phyloP scores from a whole-genome alignment of 1,140 invertebrate species.

The Zaprionus taronus region DNA sequence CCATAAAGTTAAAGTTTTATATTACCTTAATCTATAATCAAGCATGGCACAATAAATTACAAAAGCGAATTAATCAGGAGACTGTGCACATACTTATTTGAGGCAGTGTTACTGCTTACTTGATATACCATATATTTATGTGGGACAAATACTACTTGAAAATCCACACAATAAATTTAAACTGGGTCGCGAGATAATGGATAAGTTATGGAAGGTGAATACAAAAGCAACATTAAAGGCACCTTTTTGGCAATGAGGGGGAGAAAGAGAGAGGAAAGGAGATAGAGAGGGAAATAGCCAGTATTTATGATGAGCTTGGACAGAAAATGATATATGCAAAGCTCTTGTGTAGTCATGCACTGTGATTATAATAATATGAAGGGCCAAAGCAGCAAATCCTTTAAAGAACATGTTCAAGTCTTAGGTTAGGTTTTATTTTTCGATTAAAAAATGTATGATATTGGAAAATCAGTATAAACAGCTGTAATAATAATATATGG shows the following conservation, averaged over 20 bases:
- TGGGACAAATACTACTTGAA: background rate
- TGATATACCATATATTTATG: background rate
- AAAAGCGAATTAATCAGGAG: background rate
- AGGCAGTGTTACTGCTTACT: background rate
- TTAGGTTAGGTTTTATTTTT: background rate
- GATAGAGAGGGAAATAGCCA: background rate
- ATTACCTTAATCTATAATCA: background rate
- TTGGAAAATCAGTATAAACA: too few relatives aligned
- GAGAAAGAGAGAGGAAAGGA: background rate
- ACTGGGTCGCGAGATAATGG: conserved; percentile 6
- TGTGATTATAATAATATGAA: background rate
- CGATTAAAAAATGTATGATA: too few relatives aligned
- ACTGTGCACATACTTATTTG: background rate
- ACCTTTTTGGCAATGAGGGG: background rate
- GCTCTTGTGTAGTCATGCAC: background rate
- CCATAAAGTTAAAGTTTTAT: background rate
- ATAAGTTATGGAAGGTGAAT: conserved; percentile 10
- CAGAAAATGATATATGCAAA: background rate
- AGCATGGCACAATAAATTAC: background rate
- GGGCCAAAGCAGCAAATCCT: background rate
- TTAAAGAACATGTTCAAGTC: background rate
- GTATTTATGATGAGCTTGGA: background rate
- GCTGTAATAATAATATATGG: too few relatives aligned
- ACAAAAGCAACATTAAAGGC: background rate
- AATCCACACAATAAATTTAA: conserved; percentile 9